These are phyloP conservation scores for Acropora yongei DNA, from an alignment of 64 coral and sea anemone genomes.

Conservation along the genomic window DNA sequence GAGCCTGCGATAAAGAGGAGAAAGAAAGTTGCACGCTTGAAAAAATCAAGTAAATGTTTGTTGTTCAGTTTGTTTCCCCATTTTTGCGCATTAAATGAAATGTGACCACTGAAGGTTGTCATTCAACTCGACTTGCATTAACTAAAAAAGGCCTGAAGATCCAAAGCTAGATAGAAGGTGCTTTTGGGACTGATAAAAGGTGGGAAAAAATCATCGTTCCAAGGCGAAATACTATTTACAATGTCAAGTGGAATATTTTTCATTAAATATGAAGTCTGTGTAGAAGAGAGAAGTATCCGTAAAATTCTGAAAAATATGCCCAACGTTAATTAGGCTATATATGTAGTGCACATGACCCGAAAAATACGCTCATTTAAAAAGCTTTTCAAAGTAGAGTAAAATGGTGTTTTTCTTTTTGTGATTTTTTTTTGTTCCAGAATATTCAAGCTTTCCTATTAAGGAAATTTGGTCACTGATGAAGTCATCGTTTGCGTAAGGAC, in stretches of 20 bases:
- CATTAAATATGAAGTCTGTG: not conserved
- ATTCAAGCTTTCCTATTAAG: too few relatives aligned
- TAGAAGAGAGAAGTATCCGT: not conserved
- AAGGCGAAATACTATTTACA: not conserved
- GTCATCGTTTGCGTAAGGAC: too few relatives aligned
- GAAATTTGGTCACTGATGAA: too few relatives aligned
- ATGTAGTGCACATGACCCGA: too few relatives aligned
- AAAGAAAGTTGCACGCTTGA: not conserved
- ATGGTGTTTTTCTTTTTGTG: too few relatives aligned
- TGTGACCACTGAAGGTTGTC: not conserved
- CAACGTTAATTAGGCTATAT: not conserved
- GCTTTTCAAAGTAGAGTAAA: too few relatives aligned
- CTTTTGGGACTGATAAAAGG: not conserved
- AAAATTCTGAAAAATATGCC: not conserved
- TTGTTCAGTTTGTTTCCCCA: not conserved
- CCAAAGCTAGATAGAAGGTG: too few relatives aligned
- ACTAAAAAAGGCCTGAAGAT: not conserved
- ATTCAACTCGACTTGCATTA: not conserved
- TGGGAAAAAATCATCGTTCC: not conserved
- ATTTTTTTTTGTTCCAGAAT: too few relatives aligned
- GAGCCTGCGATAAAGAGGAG: not conserved
- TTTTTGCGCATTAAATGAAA: not conserved
- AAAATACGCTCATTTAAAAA: too few relatives aligned
- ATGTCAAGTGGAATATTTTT: not conserved
- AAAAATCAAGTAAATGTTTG: constrained; percentile 1